Base-by-base conservation (phyloP, 2,113 vertebrate species). In the Synodontis membranacea region DNA sequence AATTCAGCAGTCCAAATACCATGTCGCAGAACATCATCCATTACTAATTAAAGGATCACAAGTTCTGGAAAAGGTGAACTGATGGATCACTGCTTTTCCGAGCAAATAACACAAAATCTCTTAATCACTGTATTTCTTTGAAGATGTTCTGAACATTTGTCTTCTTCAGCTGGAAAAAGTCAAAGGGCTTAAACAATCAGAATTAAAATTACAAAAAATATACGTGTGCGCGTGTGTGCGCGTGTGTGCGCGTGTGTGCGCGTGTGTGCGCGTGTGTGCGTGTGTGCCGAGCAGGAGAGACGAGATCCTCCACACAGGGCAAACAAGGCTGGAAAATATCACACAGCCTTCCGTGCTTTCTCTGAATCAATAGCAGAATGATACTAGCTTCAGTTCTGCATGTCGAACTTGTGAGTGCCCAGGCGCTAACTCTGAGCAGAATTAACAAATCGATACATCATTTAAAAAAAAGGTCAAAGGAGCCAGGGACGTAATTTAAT, bases 361-460 rank as follows among this genome's bases (percentile, higher is more conserved):
- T 48, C 81, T 78, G 58, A 89, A 90, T 89, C 86, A 90, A 90
- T 84, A 90, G 34, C 50, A 54, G 66, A 42, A 79, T 60, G 80
- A 87, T 85, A 85, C 78, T 87, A 42, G 78, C 83, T 86, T 75
- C 39, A 54, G 74, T 80, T 86, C 70, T 34, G 28, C 17, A 25
- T 54, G 44, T 70, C 52, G 72, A 28, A 86, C 84, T 84, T 19
- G 56, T 17, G 28, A 75, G 31, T 60, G n/a, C 19, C 54, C 60
- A 54, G 86, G 80, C 44, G 74, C 64, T 80, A 82, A 86, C 82
- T 85, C 84, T 82, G 74, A 88, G 90, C 62, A 42, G 44, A 72
- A 88, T 88, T 89, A 89, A 88, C 88, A 87, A 91, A 91, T 89
- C 88, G 75, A 89, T 91, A 89, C 75, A 87, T 88, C 83, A 86